These are phyloP conservation scores for Oncopeltus fasciatus DNA, from an alignment of 1,140 invertebrate species.

Conservation along the genomic window DNA sequence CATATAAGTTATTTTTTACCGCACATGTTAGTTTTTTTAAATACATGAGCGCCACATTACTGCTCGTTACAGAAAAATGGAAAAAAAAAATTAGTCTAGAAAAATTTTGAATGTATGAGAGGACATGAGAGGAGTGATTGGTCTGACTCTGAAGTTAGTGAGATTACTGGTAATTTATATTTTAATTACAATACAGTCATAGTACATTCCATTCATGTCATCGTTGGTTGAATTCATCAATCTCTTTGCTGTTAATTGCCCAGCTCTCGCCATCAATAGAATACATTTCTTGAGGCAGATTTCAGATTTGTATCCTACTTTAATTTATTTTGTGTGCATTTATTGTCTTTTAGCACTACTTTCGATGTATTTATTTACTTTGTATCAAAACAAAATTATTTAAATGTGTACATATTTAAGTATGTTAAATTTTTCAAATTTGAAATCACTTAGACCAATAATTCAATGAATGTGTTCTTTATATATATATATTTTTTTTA, in stretches of 20 bases:
- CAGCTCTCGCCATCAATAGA: no score
- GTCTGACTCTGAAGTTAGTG: not conserved
- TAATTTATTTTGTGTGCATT: conserved; percentile 6
- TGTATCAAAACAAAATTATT: not conserved
- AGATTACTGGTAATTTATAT: conserved; percentile 8
- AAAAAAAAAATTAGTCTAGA: conserved; percentile 1
- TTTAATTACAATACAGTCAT: conserved; percentile 1
- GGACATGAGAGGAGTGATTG: not conserved
- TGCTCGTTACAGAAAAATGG: conserved; percentile 3
- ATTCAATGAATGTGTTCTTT: conserved; percentile 8
- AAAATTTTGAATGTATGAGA: not conserved
- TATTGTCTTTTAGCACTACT: conserved; percentile 4
- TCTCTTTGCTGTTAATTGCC: no score
- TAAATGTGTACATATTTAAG: not conserved
- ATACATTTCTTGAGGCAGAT: no score
- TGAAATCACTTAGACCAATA: conserved; percentile 3
- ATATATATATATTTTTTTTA: not conserved
- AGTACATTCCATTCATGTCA: conserved; percentile 4
- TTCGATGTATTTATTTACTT: conserved; percentile 9
- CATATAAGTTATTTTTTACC: conserved; percentile 18
- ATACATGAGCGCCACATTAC: conserved; percentile 8
- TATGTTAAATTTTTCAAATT: not conserved
- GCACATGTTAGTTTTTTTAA: conserved; percentile 8
- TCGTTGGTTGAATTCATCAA: no score
- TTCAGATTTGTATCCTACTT: not conserved